A percentile compares a stretch with the other conserved stretches of the same genome.
Conservation (phyloP, 2,888 invertebrate species). For the Melanotus villosus region DNA sequence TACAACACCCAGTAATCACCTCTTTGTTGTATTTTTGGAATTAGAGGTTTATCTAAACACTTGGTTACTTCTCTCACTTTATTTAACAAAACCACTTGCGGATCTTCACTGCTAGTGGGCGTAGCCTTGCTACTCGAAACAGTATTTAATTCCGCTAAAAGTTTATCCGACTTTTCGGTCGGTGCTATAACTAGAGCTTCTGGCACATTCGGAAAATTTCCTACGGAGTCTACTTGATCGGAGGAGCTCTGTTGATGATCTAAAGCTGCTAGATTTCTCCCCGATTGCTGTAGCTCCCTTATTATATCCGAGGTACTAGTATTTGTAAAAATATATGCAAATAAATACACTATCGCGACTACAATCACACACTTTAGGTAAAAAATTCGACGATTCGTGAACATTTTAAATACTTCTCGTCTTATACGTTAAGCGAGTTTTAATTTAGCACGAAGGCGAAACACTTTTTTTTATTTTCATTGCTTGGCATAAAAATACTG, state of each 20-base stretch:
- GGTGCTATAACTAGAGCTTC: constrained; percentile 21
- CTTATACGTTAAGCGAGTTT: too few species aligned
- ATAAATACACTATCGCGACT: constrained; percentile 59
- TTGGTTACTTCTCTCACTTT: constrained; percentile 62
- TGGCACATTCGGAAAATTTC: constrained; percentile 31
- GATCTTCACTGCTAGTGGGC: constrained; percentile 38
- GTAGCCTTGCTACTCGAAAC: background rate
- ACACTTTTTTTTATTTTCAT: constrained; percentile 24
- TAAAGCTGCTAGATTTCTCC: constrained; percentile 66
- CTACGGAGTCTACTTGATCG: constrained; percentile 26
- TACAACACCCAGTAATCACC: constrained; percentile 87
- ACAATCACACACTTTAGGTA: constrained; percentile 61
- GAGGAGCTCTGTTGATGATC: constrained; percentile 54
- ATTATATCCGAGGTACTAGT: constrained; percentile 57
- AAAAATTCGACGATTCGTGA: constrained; percentile 61
- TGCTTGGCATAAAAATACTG: too few species aligned
- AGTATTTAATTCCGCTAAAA: constrained; percentile 9
- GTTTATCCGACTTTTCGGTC: constrained; percentile 26
- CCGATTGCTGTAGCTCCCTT: constrained; percentile 67
- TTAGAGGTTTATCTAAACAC: constrained; percentile 64
- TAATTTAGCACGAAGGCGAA: background rate
- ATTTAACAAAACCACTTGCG: constrained; percentile 53
- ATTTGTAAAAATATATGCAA: constrained; percentile 61
- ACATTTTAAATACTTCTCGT: constrained; percentile 58
- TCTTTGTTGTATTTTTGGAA: constrained; percentile 65